Evolutionary conservation across 2,113 vertebrate genomes (phyloP).

Genomic region (Podiceps cristatus): DNA sequence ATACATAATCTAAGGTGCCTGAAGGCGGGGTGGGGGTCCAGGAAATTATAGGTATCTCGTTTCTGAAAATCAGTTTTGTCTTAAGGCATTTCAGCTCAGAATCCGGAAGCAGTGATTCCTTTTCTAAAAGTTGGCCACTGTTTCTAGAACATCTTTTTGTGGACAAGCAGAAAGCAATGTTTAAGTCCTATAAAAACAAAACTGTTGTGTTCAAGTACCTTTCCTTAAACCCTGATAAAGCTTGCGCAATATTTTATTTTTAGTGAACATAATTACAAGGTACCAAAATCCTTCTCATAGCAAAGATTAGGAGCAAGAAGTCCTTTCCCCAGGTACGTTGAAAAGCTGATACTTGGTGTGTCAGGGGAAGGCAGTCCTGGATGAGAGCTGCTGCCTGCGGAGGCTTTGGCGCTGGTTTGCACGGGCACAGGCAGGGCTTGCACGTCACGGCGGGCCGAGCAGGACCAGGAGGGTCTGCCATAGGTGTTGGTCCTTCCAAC

Average conservation of each 20-base stretch:
- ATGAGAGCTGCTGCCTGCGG: not conserved
- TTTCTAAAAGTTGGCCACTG: not conserved
- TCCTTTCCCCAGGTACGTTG: not conserved
- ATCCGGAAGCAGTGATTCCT: not conserved
- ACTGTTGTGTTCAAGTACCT: not conserved
- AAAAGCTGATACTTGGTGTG: not conserved
- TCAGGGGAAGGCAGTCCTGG: not conserved
- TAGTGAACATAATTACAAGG: not conserved
- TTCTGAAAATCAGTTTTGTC: not conserved
- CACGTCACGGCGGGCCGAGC: too few species aligned
- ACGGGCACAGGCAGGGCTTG: rapidly evolving
- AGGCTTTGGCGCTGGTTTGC: not conserved
- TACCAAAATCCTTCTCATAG: not conserved
- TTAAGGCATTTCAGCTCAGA: not conserved
- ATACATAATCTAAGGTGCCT: not conserved
- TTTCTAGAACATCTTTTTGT: not conserved
- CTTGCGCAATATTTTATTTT: not conserved
- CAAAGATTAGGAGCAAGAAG: not conserved
- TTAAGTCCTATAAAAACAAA: not conserved
- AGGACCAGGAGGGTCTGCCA: not conserved
- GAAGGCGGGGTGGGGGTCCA: not conserved
- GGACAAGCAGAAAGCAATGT: not conserved
- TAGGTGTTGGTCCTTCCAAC: not conserved
- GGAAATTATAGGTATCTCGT: not conserved
- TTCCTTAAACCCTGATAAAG: not conserved